Conservation (phyloP, 2,797 vertebrate genomes). For the Hemibagrus guttatus region DNA sequence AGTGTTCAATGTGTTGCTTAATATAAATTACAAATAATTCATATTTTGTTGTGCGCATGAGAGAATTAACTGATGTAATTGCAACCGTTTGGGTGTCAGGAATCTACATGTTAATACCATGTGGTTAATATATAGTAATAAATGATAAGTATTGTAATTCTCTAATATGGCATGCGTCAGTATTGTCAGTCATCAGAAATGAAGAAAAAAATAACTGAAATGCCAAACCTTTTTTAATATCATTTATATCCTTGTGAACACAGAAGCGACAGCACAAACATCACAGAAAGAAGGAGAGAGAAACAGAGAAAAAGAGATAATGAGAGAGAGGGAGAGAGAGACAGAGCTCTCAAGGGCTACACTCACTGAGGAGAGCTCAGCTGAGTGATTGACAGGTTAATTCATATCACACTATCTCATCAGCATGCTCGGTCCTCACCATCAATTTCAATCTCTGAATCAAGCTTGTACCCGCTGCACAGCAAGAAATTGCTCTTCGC, state of each 20-base stretch:
- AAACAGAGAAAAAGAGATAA: not conserved
- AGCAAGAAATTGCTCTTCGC: conserved; percentile 22
- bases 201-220: not conserved
- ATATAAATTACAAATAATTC: not conserved
- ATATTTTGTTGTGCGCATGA: not conserved
- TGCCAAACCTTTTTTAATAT: conserved; percentile 7
- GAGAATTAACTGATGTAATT: not conserved
- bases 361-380: conserved; percentile 44
- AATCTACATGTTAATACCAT: not conserved
- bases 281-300: not conserved
- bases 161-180: not conserved
- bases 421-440: conserved; percentile 21
- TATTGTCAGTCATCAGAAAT: not conserved
- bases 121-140: not conserved
- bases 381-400: conserved; percentile 50
- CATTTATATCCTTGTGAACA: not conserved
- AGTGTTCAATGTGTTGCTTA: not conserved
- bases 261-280: not conserved
- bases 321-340: conserved; percentile 7
- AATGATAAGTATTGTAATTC: not conserved
- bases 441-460: conserved; percentile 43
- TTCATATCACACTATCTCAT: conserved; percentile 49
- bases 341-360: conserved; percentile 9
- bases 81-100: not conserved
- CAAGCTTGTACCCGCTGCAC: conserved; percentile 20